Base-by-base conservation (phyloP, 2,113 vertebrate genomes). In the Hoplias malabaricus region DNA sequence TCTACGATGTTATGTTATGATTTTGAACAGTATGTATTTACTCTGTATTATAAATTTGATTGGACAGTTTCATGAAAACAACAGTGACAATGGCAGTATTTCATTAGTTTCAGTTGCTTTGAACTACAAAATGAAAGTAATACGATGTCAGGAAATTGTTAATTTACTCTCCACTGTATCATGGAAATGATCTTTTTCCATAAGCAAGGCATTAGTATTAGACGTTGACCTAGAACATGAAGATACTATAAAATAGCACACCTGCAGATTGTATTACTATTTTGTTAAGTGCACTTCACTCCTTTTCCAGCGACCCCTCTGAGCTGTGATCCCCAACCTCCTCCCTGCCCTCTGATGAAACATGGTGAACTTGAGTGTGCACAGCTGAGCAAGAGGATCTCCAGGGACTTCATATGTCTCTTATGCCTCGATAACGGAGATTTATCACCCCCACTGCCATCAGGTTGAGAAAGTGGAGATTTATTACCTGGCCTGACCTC, bases 341-440 rank as follows among this genome's bases (percentile, higher is more conserved):
- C 36, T 79, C 59, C 56, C 68, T 73, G 14, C 21, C 31, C 67
- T 42, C 36, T 69, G 42, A 71, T 70, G 36, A 57, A 75, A 67
- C 40, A 33, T 77, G 65, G 19, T 66, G 27, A 79, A 76, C 46
- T 66, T 54, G 72, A 73, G 82, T 46, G 59, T 74, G 40, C 23
- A 69, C 71, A 75, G 63, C 46, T 42, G 40, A 78, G 53, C 38
- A 48, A 13, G 38, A 73, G 9, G 36, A 66, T 71, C 70, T 74
- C 40, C 53, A 33, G 50, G 66, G 77, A 63, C 56, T 66, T 83
- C 69, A 81, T 77, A 83, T 83, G 77, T 75, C 77, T 77, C 74
- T 72, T 69, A 40, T 2, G 61, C 69, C 69, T 78, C 54, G 78
- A 69, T 76, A 85, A 67, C 38, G 65, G 34, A 78, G 75, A 84